Conservation (phyloP, 2,113 vertebrate genomes). For the Bos taurus region ARS-UCD2.0 NC_037332.1:44886001-44886500, state of each 20-base stretch:
- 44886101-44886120: not conserved
- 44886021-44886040: not conserved
- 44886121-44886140: not conserved
- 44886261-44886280: not conserved
- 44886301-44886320: not conserved
- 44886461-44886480: not conserved
- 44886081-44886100: not conserved
- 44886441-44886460: not conserved
- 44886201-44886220: not conserved
- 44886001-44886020: not conserved
- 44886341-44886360: not conserved
- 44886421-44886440: not conserved
- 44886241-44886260: not conserved
- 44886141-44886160: not conserved
- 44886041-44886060: not conserved
- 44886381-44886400: not conserved
- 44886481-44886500: not conserved
- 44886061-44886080: not conserved
- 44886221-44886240: not conserved
- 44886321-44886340: not conserved
- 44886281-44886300: not conserved
- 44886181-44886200: not conserved
- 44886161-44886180: not conserved
- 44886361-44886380: too few species aligned
- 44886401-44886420: not conserved